These are phyloP conservation scores for Meiosimyza decipiens DNA, from an alignment of 2,888 invertebrate species.

Conservation along the genomic window DNA sequence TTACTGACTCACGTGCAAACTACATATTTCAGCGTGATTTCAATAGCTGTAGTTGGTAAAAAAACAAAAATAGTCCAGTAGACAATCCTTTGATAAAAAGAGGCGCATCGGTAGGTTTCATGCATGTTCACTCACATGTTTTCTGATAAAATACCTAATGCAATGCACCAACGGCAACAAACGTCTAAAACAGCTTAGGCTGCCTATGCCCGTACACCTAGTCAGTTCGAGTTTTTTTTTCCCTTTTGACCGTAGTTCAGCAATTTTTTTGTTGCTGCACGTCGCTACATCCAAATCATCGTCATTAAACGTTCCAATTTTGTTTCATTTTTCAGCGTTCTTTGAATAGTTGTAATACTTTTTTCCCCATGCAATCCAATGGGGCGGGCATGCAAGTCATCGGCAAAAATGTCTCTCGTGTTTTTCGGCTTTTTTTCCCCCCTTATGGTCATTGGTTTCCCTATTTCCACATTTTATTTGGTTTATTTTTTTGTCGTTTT, in stretches of 20 bases:
- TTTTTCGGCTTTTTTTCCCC: slow-evolving; percentile 15
- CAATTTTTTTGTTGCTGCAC: slow-evolving; percentile 1
- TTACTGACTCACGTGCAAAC: no score
- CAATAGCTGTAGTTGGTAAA: no score
- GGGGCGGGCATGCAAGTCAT: not conserved
- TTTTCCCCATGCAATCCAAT: not conserved
- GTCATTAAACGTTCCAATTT: slow-evolving; percentile 5
- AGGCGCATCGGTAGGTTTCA: not conserved
- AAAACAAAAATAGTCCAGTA: no score
- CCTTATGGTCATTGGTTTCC: slow-evolving; percentile 12
- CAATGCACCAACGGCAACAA: not conserved
- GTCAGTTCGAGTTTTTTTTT: not conserved
- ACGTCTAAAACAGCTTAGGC: slow-evolving; percentile 1
- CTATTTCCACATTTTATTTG: slow-evolving; percentile 46
- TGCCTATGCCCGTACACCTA: not conserved
- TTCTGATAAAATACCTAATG: slow-evolving; percentile 11
- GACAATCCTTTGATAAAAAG: no score
- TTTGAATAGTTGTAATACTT: not conserved
- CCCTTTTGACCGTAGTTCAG: not conserved
- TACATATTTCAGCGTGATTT: no score
- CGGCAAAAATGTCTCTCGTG: not conserved
- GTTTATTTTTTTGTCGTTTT: slow-evolving; percentile 47
- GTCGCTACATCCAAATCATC: not conserved
- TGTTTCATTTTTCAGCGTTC: not conserved
- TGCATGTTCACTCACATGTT: slow-evolving; percentile 14